Evolutionary conservation across 1,140 invertebrate species (phyloP).

Genomic region (Rhynchophorus ferrugineus): DNA sequence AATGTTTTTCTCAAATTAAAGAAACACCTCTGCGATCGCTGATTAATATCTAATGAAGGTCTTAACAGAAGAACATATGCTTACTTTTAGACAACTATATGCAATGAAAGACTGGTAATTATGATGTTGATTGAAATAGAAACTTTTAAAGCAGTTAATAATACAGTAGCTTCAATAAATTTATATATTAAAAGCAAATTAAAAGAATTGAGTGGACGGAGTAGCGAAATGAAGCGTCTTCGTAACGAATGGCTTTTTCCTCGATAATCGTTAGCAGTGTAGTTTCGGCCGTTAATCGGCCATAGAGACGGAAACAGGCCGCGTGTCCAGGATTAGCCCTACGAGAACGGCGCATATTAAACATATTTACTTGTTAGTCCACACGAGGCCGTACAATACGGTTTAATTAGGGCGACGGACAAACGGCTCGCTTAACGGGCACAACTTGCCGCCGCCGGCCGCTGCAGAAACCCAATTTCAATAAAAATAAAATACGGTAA

Average conservation of each 20-base stretch:
- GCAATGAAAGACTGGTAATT: too few species aligned
- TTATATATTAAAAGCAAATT: too few species aligned
- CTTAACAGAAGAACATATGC: too few species aligned
- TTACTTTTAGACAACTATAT: too few species aligned
- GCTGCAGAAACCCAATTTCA: conserved; percentile 21
- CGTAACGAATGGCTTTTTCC: background rate
- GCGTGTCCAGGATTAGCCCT: conserved; percentile 18
- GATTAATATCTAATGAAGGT: too few species aligned
- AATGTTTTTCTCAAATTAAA: too few species aligned
- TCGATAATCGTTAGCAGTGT: conserved; percentile 15
- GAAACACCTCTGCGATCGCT: too few species aligned
- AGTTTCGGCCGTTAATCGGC: conserved; percentile 15
- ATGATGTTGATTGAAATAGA: too few species aligned
- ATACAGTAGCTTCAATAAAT: too few species aligned
- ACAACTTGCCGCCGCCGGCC: conserved; percentile 17
- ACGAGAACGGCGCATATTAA: conserved; percentile 22
- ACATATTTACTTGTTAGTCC: conserved; percentile 24
- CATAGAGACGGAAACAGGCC: conserved; percentile 10
- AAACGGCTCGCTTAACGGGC: conserved; percentile 17
- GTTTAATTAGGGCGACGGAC: conserved; percentile 23
- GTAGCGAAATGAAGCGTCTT: background rate
- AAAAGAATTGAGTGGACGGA: too few species aligned
- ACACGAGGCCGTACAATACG: conserved; percentile 17
- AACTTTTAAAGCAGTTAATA: too few species aligned
- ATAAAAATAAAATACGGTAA: conserved; percentile 24